Base-by-base conservation (phyloP, 37 sponge, comb jelly and placozoan genomes). In the Chondrosia reniformis region DNA sequence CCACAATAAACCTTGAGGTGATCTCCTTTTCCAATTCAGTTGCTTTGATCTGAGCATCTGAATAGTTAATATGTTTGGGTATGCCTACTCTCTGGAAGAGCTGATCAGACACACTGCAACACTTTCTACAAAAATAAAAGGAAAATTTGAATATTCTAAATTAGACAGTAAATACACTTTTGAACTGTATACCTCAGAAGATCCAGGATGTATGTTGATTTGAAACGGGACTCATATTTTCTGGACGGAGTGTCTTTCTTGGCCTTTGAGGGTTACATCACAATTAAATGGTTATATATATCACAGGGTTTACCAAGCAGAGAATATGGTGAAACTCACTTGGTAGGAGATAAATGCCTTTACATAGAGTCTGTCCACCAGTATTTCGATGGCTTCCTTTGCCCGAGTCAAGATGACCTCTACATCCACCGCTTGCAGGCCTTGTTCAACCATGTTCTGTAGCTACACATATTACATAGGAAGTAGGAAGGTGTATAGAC, bases 341-440 rank as follows among this genome's bases (percentile, higher is more conserved):
- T 75, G 43, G 67, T 90, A 63, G 2, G 91, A 56, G 0, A 45
- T 46, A 55, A 90, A 67, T 15, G 91, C 91, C 63, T 90, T 90
- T 73, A 83, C 76, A 32, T 83, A 90, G 42, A 90, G 71, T 59
- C 67, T 74, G 55, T 90, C 86, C 59, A 90, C 17, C 25, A 90
- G 79, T 1, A 86, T 83, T 12, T 52, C 2, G 21, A 90, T 62
- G 1, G 80, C 86, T n/a, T 82, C 84, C 0, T 36, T 45, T 25
- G 91, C 91, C 79, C 91, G 41, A n/a, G 24, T 30, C 38, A 90
- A 30, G n/a, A 85, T 17, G 2, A 49, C 25, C 58, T 83, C 76
- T 3, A 82, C 74, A 55, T 82, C 83, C 13, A 54, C 28, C 22
- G 19, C 44, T 45, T 82, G 58, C 49, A 90, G 43, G n/a, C n/a